A percentile compares a stretch with the other conserved stretches of the same genome.
phyloP scores from a whole-genome alignment of 2,113 vertebrate genomes.

The Tychaedon coryphoeus region DNA sequence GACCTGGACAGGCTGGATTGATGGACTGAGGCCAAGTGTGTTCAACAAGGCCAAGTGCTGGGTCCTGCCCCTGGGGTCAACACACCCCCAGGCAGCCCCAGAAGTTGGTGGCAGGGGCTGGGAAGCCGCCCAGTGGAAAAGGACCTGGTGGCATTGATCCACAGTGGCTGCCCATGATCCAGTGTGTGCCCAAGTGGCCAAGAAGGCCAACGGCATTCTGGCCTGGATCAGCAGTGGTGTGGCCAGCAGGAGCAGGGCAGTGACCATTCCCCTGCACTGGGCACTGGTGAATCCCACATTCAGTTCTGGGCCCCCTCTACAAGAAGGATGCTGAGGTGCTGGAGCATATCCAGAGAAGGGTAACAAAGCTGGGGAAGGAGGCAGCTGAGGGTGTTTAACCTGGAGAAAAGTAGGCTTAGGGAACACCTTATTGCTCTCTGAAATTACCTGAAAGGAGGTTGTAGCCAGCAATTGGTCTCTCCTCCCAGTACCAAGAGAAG shows the following conservation, averaged over 20 bases:
- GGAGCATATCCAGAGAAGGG: background rate
- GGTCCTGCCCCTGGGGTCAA: background rate
- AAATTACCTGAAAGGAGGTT: background rate
- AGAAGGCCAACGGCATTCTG: background rate
- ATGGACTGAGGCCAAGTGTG: background rate
- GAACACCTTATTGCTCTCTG: background rate
- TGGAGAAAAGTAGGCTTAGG: background rate
- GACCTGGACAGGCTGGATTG: background rate
- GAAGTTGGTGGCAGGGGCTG: background rate
- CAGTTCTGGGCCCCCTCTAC: background rate
- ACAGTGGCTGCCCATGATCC: background rate
- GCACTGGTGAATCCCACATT: background rate
- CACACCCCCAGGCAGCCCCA: background rate
- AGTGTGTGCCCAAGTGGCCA: background rate
- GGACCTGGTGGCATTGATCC: accelerated
- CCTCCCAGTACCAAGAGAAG: background rate
- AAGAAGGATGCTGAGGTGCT: background rate
- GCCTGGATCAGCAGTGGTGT: background rate
- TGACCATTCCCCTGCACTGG: too few species aligned
- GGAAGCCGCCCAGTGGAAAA: background rate
- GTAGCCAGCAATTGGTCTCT: background rate
- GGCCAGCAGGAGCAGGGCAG: background rate
- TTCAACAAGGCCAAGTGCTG: background rate
- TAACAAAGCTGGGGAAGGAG: background rate
- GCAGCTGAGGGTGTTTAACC: background rate